phyloP scores from a whole-genome alignment of 2,797 vertebrate genomes.

The Acanthornis magna region DNA sequence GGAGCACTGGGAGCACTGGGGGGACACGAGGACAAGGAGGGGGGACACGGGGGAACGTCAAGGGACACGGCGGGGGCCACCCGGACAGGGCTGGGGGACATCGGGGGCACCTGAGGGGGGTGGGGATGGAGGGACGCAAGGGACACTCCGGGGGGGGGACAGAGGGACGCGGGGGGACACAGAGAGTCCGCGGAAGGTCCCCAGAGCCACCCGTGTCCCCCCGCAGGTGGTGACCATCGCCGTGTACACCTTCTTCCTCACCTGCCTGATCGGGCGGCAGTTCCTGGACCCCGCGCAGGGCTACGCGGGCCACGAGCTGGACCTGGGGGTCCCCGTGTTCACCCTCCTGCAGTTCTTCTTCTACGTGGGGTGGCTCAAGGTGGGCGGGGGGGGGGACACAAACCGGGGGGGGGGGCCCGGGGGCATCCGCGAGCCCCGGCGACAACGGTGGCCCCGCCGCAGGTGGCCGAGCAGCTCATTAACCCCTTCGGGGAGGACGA shows the following conservation, averaged over 20 bases:
- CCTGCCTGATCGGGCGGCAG: slow-evolving; percentile 91
- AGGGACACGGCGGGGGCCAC: neutral
- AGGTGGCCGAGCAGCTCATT: slow-evolving; percentile 82
- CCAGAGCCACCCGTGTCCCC: too few species aligned
- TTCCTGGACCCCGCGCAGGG: slow-evolving; percentile 89
- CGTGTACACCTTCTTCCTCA: slow-evolving; percentile 92
- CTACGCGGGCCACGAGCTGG: slow-evolving; percentile 87
- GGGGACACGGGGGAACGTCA: neutral
- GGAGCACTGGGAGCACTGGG: too few species aligned
- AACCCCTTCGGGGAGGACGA: slow-evolving; percentile 96
- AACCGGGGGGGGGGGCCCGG: neutral
- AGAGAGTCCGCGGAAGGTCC: too few species aligned
- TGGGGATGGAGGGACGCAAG: too few species aligned
- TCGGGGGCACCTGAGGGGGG: neutral
- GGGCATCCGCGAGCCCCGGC: neutral
- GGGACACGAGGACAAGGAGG: neutral
- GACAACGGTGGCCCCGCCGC: neutral
- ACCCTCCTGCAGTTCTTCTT: slow-evolving; percentile 95
- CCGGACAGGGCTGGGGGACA: too few species aligned
- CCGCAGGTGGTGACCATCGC: slow-evolving; percentile 90
- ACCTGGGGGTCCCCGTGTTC: slow-evolving; percentile 90
- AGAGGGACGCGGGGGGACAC: too few species aligned
- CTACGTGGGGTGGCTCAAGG: slow-evolving; percentile 95
- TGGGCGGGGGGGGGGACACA: slow-evolving; percentile 12
- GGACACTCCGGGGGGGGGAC: too few species aligned